Base-by-base conservation (phyloP, 2,113 vertebrate genomes). In the Clinocottus analis region DNA sequence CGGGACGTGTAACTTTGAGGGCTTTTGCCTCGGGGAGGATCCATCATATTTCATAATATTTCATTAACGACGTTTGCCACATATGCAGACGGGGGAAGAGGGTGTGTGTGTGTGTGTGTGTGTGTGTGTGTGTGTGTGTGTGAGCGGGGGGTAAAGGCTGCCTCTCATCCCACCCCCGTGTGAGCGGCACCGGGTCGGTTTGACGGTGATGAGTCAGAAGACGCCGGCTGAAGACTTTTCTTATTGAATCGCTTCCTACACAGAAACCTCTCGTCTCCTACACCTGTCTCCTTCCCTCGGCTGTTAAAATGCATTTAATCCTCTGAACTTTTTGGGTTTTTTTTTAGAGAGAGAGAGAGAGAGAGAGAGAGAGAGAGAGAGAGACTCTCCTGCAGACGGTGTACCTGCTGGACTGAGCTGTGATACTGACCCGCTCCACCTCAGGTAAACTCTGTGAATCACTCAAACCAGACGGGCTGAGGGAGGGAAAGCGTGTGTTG, bases 31-130 rank as follows among this genome's bases (percentile, higher is more conserved):
- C 49, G 69, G 86, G 77, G 83, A 89, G 59, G 9, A 82, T 74
- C 72, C 84, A 70, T 90, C 87, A 78, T 41, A 41, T 85, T 79
- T 72, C 77, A 84, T 82, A 68, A 85, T 53, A 73, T 79, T 83
- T 72, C 80, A 83, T 89, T 76, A 85, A 85, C 49, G 83, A n/a
- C 23, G 17, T 77, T 72, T 70, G 31, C 60, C 25, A n/a, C n/a
- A n/a, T n/a, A n/a, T n/a, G n/a, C n/a, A 75, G 53, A 61, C 47
- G 59, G 27, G 25, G 31, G 33, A 37, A 53, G 67, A 53, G 70
- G 19, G 37, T 10, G 27, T n/a, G n/a, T n/a, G n/a, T n/a, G n/a
- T n/a, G n/a, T n/a, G n/a, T n/a, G n/a, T n/a, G n/a, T n/a, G n/a
- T n/a, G n/a, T n/a, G n/a, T n/a, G n/a, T n/a, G n/a, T n/a, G n/a